Conservation (phyloP, 2,888 invertebrate species). For the Eupeodes luniger region DNA sequence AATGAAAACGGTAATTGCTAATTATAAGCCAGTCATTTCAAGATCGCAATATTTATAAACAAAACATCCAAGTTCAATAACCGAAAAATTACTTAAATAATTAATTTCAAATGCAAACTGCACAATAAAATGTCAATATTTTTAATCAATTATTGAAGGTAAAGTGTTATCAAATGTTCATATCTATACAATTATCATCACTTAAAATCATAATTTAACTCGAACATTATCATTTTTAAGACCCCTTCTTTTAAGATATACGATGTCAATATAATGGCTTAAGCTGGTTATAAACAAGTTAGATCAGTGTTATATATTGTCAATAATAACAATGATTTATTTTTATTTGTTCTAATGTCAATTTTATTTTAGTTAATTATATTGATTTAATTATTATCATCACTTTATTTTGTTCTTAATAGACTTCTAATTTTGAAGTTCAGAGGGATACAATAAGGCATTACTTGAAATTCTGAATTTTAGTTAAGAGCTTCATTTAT, state of each 20-base stretch:
- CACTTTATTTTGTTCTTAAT: too few relatives aligned
- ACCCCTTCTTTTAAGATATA: slow-evolving; percentile 1
- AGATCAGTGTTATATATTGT: not conserved
- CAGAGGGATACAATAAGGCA: too few relatives aligned
- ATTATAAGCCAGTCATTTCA: too few relatives aligned
- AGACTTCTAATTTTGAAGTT: too few relatives aligned
- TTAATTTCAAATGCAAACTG: slow-evolving; percentile 2
- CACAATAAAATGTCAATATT: not conserved
- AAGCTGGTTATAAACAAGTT: slow-evolving; percentile 27
- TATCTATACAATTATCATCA: not conserved
- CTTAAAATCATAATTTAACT: slow-evolving; percentile 20
- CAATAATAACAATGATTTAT: too few relatives aligned
- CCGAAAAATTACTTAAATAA: not conserved
- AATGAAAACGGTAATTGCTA: too few relatives aligned
- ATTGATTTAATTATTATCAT: too few relatives aligned
- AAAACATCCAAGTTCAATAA: slow-evolving; percentile 21
- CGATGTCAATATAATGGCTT: not conserved
- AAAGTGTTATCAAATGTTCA: too few relatives aligned
- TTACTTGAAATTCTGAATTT: too few relatives aligned
- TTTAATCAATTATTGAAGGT: not conserved
- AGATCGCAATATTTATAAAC: not conserved
- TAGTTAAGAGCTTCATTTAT: too few relatives aligned
- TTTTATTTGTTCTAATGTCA: too few relatives aligned
- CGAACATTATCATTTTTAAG: slow-evolving; percentile 9
- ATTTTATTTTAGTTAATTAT: too few relatives aligned